phyloP scores from a whole-genome alignment of 2,888 invertebrate genomes.

The Aspidapion aeneum region DNA sequence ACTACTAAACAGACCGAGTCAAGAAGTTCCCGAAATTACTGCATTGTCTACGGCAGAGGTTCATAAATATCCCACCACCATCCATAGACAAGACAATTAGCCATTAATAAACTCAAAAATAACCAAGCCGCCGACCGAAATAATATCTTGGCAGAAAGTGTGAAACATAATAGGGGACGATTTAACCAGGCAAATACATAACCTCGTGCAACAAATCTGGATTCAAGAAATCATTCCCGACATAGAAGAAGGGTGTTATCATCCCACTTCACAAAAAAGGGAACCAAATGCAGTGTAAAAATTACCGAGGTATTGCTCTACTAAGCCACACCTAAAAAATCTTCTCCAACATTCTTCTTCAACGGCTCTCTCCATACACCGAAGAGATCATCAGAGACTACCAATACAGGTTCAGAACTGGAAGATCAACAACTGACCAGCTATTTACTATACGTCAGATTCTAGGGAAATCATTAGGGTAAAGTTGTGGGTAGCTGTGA shows the following conservation, averaged over 20 bases:
- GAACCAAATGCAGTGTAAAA: neutral
- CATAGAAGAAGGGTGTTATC: neutral
- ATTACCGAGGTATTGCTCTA: neutral
- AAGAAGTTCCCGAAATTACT: no score
- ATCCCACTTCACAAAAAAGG: neutral
- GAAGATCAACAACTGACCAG: neutral
- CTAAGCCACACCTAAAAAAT: neutral
- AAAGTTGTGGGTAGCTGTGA: neutral
- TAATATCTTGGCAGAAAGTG: neutral
- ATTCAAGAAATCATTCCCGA: neutral
- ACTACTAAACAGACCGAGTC: neutral
- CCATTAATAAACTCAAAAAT: neutral
- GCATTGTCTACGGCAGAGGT: no score
- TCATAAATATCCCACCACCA: neutral
- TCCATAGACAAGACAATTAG: neutral
- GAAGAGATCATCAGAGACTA: neutral
- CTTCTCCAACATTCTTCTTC: neutral
- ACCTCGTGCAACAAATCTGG: neutral
- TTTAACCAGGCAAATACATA: neutral
- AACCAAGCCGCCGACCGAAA: neutral
- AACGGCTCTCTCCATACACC: neutral
- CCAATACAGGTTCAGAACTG: neutral
- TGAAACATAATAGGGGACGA: neutral
- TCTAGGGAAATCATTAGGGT: neutral
- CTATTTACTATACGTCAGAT: neutral